phyloP scores from a whole-genome alignment of 2,888 invertebrate species.

The Saturnia japonica region DNA sequence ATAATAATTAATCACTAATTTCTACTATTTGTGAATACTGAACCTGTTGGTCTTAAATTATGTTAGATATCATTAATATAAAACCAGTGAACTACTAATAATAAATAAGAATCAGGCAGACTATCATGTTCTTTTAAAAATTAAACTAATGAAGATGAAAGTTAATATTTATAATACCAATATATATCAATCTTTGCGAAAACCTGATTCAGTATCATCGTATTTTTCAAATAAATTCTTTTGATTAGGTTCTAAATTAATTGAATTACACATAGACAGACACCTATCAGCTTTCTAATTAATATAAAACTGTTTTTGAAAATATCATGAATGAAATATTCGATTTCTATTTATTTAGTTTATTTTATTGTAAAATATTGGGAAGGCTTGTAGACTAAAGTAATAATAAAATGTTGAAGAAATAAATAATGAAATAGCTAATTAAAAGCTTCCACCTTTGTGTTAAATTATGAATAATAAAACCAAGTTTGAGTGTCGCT shows the following conservation, averaged over 20 bases:
- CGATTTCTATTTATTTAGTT: background rate
- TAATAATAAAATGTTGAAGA: no score
- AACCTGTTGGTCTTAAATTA: background rate
- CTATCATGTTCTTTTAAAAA: background rate
- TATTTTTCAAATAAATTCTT: background rate
- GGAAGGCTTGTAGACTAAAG: no score
- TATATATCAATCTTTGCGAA: background rate
- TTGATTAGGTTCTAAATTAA: background rate
- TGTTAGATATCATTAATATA: background rate
- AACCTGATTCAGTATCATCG: background rate
- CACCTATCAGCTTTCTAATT: background rate
- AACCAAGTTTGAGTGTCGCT: no score
- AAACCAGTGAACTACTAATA: background rate
- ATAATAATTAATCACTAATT: no score
- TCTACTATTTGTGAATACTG: background rate
- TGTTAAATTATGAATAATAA: no score
- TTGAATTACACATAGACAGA: background rate
- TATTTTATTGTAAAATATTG: no score
- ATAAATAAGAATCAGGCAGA: background rate
- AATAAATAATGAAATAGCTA: no score
- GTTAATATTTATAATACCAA: background rate
- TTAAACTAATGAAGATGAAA: background rate
- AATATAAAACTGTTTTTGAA: background rate
- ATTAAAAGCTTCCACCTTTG: no score
- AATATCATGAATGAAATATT: background rate